These are phyloP conservation scores for Chondrilla cf. caribensis DNA, from an alignment of 37 sponge, comb jelly and placozoan genomes.

Conservation along the genomic window DNA sequence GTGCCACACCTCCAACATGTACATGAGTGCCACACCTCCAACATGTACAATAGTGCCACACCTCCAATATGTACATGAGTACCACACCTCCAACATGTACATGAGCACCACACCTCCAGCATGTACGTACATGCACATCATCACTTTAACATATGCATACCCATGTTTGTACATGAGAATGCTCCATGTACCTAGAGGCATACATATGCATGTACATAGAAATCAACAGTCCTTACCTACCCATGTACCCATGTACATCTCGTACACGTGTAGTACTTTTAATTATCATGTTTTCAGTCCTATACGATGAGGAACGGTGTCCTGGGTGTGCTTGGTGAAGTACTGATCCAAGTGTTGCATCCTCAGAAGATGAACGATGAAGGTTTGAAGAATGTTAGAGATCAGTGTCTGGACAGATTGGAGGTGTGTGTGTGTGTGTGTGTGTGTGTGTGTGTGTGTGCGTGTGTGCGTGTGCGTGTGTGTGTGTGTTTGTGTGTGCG, in stretches of 20 bases:
- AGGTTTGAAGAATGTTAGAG: slow-evolving; percentile 40
- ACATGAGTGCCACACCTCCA: too few species aligned
- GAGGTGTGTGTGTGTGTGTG: slow-evolving; percentile 26
- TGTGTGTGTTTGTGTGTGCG: too few species aligned
- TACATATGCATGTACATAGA: background rate
- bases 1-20: too few species aligned
- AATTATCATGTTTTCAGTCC: slow-evolving; percentile 24
- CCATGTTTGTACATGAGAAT: too few species aligned
- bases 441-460: slow-evolving; percentile 17
- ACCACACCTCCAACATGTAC: too few species aligned
- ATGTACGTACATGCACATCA: too few species aligned
- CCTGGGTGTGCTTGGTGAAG: slow-evolving; percentile 69
- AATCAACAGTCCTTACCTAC: background rate
- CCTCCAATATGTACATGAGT: too few species aligned
- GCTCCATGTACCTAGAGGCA: too few species aligned
- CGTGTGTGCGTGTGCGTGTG: background rate
- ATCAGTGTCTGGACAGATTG: slow-evolving; percentile 64
- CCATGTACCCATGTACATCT: background rate
- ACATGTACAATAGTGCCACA: too few species aligned
- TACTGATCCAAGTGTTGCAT: slow-evolving; percentile 32
- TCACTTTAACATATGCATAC: too few species aligned
- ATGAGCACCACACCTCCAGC: too few species aligned
- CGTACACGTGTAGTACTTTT: background rate
- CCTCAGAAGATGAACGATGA: slow-evolving; percentile 3
- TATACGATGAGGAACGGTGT: slow-evolving; percentile 88